Percentiles rank a stretch among this genome's conserved stretches.
These are phyloP conservation scores for Mesitornis unicolor DNA, from an alignment of 2,113 vertebrate genomes.

Conservation along the genomic window DNA sequence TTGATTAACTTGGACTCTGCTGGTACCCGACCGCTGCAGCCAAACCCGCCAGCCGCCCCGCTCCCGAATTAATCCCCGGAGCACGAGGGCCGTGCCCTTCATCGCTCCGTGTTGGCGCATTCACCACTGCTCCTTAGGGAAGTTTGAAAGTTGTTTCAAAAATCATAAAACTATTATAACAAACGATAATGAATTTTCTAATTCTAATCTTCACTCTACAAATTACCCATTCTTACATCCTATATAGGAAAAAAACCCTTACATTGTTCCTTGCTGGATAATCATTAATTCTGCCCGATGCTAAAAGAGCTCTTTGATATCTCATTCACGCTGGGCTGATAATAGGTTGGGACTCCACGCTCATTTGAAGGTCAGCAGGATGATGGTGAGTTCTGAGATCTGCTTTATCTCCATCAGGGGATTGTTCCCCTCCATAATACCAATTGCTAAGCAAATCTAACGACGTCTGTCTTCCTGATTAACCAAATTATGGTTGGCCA, in stretches of 20 bases:
- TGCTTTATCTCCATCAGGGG: not conserved
- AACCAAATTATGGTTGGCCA: not conserved
- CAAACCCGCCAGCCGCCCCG: not conserved
- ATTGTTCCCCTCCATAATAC: not conserved
- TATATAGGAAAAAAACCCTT: not conserved
- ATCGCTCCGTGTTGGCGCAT: too few relatives aligned
- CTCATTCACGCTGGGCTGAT: not conserved
- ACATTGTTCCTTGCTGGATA: not conserved
- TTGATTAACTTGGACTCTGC: not conserved
- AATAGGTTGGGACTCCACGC: not conserved
- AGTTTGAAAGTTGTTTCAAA: not conserved
- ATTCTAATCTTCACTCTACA: not conserved
- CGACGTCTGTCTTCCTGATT: not conserved
- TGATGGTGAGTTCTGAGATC: not conserved
- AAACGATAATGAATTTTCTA: not conserved
- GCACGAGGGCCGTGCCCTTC: fast-evolving
- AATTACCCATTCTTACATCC: not conserved
- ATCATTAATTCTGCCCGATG: not conserved
- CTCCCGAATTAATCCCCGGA: fast-evolving
- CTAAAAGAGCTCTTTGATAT: not conserved
- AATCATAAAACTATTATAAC: not conserved
- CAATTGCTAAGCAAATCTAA: not conserved
- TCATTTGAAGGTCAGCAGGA: not conserved
- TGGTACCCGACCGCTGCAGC: not conserved
- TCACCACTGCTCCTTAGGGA: fast-evolving